phyloP scores from a whole-genome alignment of 2,797 vertebrate genomes.

The Leptoclinus maculatus region DNA sequence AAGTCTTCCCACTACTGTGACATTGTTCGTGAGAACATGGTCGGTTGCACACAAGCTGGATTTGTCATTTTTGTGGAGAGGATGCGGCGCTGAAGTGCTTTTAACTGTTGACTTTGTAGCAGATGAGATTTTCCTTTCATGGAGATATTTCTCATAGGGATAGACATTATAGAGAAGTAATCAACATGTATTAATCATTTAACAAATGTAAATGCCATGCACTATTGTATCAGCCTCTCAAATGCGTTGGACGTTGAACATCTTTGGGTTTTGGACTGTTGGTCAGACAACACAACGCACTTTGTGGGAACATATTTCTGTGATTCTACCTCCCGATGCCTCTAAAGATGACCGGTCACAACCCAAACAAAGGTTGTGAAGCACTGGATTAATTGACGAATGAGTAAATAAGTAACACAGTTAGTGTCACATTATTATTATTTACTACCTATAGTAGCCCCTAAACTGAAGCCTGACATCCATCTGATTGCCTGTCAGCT shows the following conservation, averaged over 20 bases:
- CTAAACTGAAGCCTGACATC: too few species aligned
- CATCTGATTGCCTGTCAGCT: too few species aligned
- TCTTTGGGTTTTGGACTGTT: too few species aligned
- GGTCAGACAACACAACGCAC: background rate
- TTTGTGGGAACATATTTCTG: too few species aligned
- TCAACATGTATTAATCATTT: background rate
- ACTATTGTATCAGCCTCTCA: background rate
- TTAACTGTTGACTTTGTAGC: slow-evolving; percentile 16
- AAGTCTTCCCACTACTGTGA: slow-evolving; percentile 5
- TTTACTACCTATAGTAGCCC: too few species aligned
- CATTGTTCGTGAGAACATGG: slow-evolving; percentile 22
- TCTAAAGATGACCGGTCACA: too few species aligned
- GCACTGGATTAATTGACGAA: too few species aligned
- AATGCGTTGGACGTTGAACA: background rate
- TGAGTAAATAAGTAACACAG: too few species aligned
- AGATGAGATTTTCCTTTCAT: background rate
- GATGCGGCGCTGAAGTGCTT: background rate
- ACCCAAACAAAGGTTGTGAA: too few species aligned
- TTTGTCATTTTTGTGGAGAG: slow-evolving; percentile 22
- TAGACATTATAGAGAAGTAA: background rate
- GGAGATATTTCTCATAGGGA: background rate
- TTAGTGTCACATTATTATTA: too few species aligned
- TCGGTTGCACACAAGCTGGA: background rate
- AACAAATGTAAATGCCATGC: background rate
- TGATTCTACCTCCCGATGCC: too few species aligned